Conservation (phyloP, 1,140 invertebrate species). For the Pemphigus obesinymphae region DNA sequence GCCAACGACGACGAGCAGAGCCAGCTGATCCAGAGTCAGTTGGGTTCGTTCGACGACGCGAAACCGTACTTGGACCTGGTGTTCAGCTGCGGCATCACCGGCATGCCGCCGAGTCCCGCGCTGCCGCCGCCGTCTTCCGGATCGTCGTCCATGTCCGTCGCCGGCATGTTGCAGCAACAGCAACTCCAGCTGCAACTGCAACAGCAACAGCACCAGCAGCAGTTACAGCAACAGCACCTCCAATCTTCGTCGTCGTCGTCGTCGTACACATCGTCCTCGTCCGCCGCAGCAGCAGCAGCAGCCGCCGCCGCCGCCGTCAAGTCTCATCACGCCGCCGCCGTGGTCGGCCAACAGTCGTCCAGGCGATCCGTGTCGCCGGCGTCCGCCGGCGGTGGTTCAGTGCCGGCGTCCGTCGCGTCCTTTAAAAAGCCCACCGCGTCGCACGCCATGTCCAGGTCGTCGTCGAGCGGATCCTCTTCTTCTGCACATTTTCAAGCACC, state of each 20-base stretch:
- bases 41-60: constrained; percentile 38
- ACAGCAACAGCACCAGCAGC: no score
- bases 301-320: not conserved
- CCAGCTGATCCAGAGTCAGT: constrained; percentile 37
- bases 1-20: constrained; percentile 31
- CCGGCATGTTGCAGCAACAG: constrained; percentile 1
- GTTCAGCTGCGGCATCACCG: constrained; percentile 29
- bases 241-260: not conserved
- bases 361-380: constrained; percentile 25
- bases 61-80: constrained; percentile 37
- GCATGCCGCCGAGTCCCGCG: constrained; percentile 19
- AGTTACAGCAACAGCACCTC: no score
- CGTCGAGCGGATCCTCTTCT: not conserved
- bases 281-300: not conserved
- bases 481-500: not conserved
- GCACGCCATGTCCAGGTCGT: constrained; percentile 18
- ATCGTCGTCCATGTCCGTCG: not conserved
- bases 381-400: not conserved
- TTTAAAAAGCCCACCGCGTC: constrained; percentile 28
- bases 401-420: not conserved
- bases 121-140: not conserved
- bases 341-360: constrained; percentile 5
- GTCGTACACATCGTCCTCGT: not conserved
- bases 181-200: no score
- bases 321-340: constrained; percentile 15